These are phyloP conservation scores for Dascyllus trimaculatus DNA, from an alignment of 2,113 vertebrate species.

Conservation along the genomic window DNA sequence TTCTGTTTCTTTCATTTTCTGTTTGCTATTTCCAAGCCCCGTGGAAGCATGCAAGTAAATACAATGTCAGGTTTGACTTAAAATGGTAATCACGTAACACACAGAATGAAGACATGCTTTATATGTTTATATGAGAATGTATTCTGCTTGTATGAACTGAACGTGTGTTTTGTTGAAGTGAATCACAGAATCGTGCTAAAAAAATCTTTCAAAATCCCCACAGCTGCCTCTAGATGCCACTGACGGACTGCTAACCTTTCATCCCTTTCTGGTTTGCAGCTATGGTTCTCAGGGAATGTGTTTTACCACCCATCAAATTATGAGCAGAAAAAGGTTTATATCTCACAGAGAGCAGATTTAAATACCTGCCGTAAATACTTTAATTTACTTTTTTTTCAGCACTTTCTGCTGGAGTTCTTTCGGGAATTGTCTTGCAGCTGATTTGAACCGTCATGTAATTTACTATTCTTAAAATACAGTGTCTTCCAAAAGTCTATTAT, in stretches of 20 bases:
- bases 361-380: slow-evolving; percentile 20
- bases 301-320: slow-evolving; percentile 19
- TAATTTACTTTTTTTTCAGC: too few species aligned
- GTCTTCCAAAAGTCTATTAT: neutral
- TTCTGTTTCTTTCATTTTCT: neutral
- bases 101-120: neutral
- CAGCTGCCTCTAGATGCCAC: slow-evolving; percentile 75
- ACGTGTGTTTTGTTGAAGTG: neutral
- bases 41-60: too few species aligned
- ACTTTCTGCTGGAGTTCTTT: neutral
- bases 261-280: slow-evolving; percentile 17
- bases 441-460: neutral
- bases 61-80: slow-evolving; percentile 9
- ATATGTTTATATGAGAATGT: neutral
- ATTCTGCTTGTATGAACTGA: neutral
- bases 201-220: slow-evolving; percentile 10
- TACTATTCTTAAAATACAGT: neutral
- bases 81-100: neutral
- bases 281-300: neutral
- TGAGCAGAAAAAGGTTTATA: neutral
- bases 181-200: neutral
- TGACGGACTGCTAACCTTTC: slow-evolving; percentile 46
- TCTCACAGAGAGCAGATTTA: slow-evolving; percentile 6
- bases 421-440: neutral
- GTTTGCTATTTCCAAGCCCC: too few species aligned